Evolutionary conservation across 2,888 invertebrate genomes (phyloP), one percentile per base, ranked within the genome.

Genomic region (Eurytoma californica): DNA sequence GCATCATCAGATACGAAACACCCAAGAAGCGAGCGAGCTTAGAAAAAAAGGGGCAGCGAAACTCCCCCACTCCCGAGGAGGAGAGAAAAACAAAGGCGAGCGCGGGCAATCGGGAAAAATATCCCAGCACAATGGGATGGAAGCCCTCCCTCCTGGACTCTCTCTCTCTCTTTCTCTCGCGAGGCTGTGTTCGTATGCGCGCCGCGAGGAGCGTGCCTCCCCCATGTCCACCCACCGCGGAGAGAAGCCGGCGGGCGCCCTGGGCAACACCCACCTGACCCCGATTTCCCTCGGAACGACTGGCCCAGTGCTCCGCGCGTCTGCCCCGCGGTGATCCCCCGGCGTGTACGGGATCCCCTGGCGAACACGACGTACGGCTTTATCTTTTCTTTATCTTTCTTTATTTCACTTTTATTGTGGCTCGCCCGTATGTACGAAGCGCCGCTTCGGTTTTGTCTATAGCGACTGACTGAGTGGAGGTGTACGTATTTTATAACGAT

Each of bases 71-170:
- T 4, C 9, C 39, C 51, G 30, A 61, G n/a, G 28, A 61, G 51
- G 30, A 61, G 30, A 30, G 28, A 20, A 28, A 69, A 60, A 70
- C 47, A 20, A 55, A 67, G n/a, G 53, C 2, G 18, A 68, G 55
- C 51, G 67, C 53, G 53, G 53, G 28, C 49, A 61, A 72, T 61
- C 51, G 61, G 51, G 14, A 61, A 72, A 61, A 72, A 47, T 72
- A 18, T 72, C 28, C 30, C 51, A 16, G 60, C 28, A 72, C 63
- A 63, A 63, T 72, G 60, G 63, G n/a, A 30, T 30, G 39, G 55
- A 18, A 68, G n/a, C 14, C 53, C 16, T 53, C 53, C 53, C 14
- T 7, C 4, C 30, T 4, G 3, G 30, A 3, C 30, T 30, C 39
- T 39, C 39, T 39, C 39, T 4, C 7, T 39, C 39, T 39, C 39